A percentile compares a stretch with the other conserved stretches of the same genome.
phyloP scores from a whole-genome alignment of 1,140 invertebrate genomes.

The Gonatopus flavifemur region DNA sequence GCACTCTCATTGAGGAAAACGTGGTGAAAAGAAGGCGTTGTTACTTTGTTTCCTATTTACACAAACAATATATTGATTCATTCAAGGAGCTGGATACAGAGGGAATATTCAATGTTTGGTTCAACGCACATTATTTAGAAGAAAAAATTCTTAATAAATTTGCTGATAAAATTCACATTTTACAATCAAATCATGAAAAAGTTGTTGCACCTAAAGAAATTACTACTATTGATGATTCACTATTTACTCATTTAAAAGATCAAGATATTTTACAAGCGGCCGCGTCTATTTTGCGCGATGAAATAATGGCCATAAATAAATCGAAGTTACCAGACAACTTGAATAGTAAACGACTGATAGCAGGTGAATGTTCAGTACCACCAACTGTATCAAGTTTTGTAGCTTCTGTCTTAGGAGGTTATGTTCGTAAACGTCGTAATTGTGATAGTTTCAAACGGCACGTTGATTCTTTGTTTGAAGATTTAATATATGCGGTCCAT shows the following conservation, averaged over 20 bases:
- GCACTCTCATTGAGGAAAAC: no score
- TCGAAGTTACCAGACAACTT: conserved; percentile 23
- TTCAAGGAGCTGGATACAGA: no score
- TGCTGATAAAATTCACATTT: no score
- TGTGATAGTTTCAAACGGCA: conserved; percentile 3
- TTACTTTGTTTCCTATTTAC: no score
- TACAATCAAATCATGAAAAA: background rate
- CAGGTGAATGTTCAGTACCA: conserved; percentile 24
- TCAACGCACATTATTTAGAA: no score
- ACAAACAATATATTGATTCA: no score
- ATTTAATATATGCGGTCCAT: conserved; percentile 17
- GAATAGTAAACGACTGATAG: conserved; percentile 20
- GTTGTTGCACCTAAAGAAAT: conserved; percentile 21
- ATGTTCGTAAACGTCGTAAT: conserved; percentile 2
- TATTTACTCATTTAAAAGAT: conserved; percentile 29
- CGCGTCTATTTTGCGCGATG: conserved; percentile 22
- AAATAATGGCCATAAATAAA: conserved; percentile 13
- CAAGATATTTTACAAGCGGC: conserved; percentile 23
- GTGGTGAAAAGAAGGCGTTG: no score
- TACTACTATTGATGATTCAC: conserved; percentile 21
- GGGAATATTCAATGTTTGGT: no score
- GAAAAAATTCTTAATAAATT: no score
- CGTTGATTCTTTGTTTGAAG: conserved; percentile 12
- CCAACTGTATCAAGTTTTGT: conserved; percentile 17
- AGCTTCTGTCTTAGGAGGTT: conserved; percentile 12